These are phyloP conservation scores for Ganaspis brasiliensis DNA, from an alignment of 2,888 invertebrate species.

Conservation along the genomic window DNA sequence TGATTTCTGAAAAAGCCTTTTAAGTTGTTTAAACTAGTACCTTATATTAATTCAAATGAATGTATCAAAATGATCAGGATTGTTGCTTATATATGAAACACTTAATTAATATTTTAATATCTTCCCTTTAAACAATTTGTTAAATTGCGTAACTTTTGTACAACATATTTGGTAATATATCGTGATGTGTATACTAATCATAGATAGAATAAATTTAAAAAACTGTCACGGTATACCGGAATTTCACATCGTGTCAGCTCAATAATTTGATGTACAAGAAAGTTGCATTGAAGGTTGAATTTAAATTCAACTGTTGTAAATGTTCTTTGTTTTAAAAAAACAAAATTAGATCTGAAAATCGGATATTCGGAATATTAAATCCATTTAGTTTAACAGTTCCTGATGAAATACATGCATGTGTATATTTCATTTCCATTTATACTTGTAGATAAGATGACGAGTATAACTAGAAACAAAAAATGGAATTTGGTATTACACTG, in stretches of 20 bases:
- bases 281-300: not conserved
- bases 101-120: too few relatives aligned
- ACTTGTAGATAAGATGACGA: not conserved
- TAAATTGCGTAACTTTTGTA: too few relatives aligned
- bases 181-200: too few relatives aligned
- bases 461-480: not conserved
- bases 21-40: too few relatives aligned
- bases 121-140: too few relatives aligned
- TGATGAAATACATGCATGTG: conserved; percentile 19
- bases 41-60: too few relatives aligned
- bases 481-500: conserved; percentile 9
- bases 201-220: too few relatives aligned
- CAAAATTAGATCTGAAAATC: conserved; percentile 28
- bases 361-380: not conserved
- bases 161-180: too few relatives aligned
- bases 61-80: too few relatives aligned
- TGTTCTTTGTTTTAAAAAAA: conserved; percentile 1
- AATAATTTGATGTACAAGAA: conserved; percentile 4
- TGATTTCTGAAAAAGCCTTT: too few relatives aligned
- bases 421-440: conserved; percentile 4
- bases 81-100: too few relatives aligned
- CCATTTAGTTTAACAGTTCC: not conserved
- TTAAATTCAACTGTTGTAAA: not conserved
- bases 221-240: conserved; percentile 22
- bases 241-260: conserved; percentile 1